A percentile compares a stretch with the other conserved stretches of the same genome.
Evolutionary conservation across 1,140 invertebrate species (phyloP).

Genomic region (Drosophila varians): DNA sequence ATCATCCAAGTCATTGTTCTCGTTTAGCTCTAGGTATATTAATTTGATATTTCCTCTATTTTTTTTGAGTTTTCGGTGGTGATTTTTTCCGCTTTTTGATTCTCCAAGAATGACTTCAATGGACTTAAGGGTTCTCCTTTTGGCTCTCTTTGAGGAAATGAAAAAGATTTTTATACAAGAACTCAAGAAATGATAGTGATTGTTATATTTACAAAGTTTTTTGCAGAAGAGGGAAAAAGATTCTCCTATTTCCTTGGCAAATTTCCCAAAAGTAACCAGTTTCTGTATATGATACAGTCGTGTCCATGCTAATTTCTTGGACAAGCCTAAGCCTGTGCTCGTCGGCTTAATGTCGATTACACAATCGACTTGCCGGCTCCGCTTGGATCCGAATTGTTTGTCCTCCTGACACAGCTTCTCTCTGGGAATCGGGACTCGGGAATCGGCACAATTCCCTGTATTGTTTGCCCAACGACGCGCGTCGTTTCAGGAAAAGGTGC

Average conservation of each 20-base stretch:
- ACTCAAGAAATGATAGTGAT: background rate
- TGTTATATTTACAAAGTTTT: background rate
- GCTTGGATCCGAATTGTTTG: constrained; percentile 26
- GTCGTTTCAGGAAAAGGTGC: constrained; percentile 55
- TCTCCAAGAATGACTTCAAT: constrained; percentile 43
- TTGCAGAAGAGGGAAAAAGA: background rate
- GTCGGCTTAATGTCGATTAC: constrained; percentile 70
- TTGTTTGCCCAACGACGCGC: constrained; percentile 66
- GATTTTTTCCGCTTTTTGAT: constrained; percentile 21
- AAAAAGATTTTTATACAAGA: background rate
- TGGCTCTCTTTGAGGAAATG: background rate
- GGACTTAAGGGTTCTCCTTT: too few species aligned
- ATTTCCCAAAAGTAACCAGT: constrained; percentile 1
- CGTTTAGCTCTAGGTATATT: constrained; percentile 55
- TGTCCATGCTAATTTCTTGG: constrained; percentile 72
- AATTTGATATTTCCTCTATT: constrained; percentile 68
- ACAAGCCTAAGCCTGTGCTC: constrained; percentile 62
- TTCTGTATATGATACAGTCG: constrained; percentile 11
- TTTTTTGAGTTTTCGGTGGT: constrained; percentile 31
- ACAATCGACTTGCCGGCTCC: constrained; percentile 44
- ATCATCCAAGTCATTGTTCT: constrained; percentile 23
- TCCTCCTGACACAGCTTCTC: constrained; percentile 6
- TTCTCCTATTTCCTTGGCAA: background rate
- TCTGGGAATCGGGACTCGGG: constrained; percentile 13
- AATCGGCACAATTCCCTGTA: constrained; percentile 40